These are phyloP conservation scores for Drosophila teissieri DNA, from an alignment of 1,140 invertebrate genomes.

Conservation along the genomic window DNA sequence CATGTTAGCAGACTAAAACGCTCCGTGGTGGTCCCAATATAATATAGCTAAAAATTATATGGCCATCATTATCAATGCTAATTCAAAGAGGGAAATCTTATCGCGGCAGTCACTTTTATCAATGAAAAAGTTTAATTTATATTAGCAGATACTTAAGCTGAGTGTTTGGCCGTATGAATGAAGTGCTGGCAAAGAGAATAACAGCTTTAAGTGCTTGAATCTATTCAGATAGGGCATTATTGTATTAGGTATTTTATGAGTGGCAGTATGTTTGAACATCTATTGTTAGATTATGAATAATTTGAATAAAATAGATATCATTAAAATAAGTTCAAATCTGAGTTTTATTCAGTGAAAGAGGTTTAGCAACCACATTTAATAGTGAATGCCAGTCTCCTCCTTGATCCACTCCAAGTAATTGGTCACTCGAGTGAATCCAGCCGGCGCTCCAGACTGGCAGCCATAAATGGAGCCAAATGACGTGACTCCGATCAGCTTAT, in stretches of 20 bases:
- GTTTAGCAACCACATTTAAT: conserved; percentile 21
- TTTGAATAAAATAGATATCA: too few species aligned
- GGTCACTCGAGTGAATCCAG: conserved; percentile 86
- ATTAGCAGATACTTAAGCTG: neutral
- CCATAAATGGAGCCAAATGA: conserved; percentile 85
- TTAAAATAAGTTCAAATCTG: too few species aligned
- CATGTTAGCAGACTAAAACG: conserved; percentile 28
- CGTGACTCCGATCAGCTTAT: conserved; percentile 85
- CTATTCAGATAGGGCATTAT: too few species aligned
- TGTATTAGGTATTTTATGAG: too few species aligned
- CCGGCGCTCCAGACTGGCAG: conserved; percentile 85
- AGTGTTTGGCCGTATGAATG: neutral
- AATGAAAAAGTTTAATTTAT: conserved; percentile 1
- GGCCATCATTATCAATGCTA: conserved; percentile 20
- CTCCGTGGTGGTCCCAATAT: neutral
- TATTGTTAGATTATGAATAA: too few species aligned
- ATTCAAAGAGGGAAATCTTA: neutral
- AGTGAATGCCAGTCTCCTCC: conserved; percentile 85
- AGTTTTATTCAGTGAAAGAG: neutral
- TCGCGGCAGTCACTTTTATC: neutral
- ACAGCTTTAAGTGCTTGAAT: too few species aligned
- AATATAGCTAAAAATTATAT: conserved; percentile 8
- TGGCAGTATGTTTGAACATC: too few species aligned
- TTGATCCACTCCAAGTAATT: conserved; percentile 86
- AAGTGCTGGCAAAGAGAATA: neutral